Base-by-base conservation (phyloP, 1,140 invertebrate genomes). In the Bathynomus jamesi region DNA sequence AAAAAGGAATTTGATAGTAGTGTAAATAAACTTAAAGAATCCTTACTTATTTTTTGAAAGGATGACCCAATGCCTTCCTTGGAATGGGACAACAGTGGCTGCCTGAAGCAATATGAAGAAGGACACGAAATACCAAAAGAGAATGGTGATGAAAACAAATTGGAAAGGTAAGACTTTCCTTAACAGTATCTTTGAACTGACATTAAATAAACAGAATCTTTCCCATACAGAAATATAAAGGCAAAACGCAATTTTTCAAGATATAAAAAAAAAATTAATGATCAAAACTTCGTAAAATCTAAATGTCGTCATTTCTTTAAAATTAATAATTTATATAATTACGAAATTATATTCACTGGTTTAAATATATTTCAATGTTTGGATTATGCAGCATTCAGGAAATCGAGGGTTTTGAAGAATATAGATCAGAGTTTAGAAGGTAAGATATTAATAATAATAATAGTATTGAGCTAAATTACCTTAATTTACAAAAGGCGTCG, bases 51-150 rank as follows among this genome's bases (percentile, higher is more conserved):
- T 2, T 53, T 1, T 53, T n/a, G n/a, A n/a, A 67, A 76, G 69
- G 81, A 79, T 61, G 80, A 79, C 31, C 67, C 68, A 13, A 75
- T 79, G 72, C 76, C 78, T 8, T 80, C 76, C 11, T 67, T 82
- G 65, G 81, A 82, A 72, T 82, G 81, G 81, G 81, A 82, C 77
- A 78, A 80, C 60, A n/a, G n/a, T n/a, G 77, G 74, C 11, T 79
- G 76, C 61, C 60, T 80, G 29, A 62, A 28, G 7, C 68, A 79
- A 30, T 78, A 77, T 31, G 66, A 68, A n/a, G 71, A 74, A 65
- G 73, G 72, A 25, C 71, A 71, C 28, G 46, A 28, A n/a, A n/a
- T n/a, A n/a, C n/a, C n/a, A n/a, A n/a, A n/a, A 67, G 5, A 66
- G 21, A 63, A 65, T n/a, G 30, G 61, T n/a, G 69, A 31, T 3